Conservation (phyloP, 1,140 invertebrate species). For the Bombus vancouverensis region DNA sequence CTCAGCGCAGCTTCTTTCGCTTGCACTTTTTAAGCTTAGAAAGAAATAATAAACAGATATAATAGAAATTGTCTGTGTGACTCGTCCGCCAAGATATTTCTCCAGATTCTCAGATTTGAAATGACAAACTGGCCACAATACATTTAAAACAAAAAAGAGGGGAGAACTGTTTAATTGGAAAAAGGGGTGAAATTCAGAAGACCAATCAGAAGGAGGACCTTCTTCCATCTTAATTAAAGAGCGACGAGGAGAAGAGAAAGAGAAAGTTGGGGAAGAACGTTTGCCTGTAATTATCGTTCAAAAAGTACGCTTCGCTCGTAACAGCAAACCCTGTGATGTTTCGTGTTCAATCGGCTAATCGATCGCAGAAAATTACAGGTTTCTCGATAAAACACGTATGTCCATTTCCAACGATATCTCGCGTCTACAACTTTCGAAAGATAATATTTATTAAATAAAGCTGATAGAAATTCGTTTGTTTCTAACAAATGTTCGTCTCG, state of each 20-base stretch:
- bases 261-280: not conserved
- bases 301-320: not conserved
- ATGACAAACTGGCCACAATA: not conserved
- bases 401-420: not conserved
- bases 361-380: constrained; percentile 5
- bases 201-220: not conserved
- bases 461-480: not conserved
- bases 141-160: not conserved
- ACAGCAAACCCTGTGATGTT: not conserved
- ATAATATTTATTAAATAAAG: too few relatives aligned
- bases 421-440: too few relatives aligned
- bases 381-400: not conserved
- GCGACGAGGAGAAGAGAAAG: not conserved
- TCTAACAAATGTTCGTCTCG: not conserved
- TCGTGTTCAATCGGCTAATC: constrained; percentile 6
- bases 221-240: not conserved
- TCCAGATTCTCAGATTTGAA: too few relatives aligned
- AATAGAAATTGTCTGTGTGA: too few relatives aligned
- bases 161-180: not conserved
- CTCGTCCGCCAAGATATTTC: too few relatives aligned
- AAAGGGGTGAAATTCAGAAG: not conserved
- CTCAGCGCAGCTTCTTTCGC: not conserved
- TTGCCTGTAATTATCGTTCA: constrained; percentile 4
- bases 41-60: too few relatives aligned
- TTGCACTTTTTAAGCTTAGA: not conserved